Evolutionary conservation across 2,888 invertebrate species (phyloP), one percentile per base, ranked within the genome.

Genomic region (Parthenolecanium corni): DNA sequence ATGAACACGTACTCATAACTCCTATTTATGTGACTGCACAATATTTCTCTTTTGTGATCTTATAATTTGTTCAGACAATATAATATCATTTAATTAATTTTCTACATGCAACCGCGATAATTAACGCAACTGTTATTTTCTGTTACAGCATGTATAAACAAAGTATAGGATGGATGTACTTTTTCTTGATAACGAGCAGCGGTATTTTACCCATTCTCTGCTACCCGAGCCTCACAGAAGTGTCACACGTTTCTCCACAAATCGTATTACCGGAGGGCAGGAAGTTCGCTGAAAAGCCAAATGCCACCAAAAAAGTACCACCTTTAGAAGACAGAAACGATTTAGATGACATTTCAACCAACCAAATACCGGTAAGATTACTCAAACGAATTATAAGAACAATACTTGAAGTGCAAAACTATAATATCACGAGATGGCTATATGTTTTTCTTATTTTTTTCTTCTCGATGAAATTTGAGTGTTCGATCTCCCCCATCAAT

Each of bases 231-330:
- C 38, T 54, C 46, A 44, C 12, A 46, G 63, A 63, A 21, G 42
- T 40, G 20, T 52, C 62, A n/a, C 40, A 44, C 16, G 18, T 38
- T 31, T 31, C 52, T 42, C 63, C 52, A 14, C 52, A 54, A n/a
- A 44, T 47, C 18, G 47, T 53, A 18, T 38, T 63, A 24, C 67
- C 68, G 14, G 83, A 77, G 69, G 82, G 83, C 65, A 78, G 91
- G 66, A 92, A 91, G 77, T 90, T 86, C 73, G 89, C 87, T 0
- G 89, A 89, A 72, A 92, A 92, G 73, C 85, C 90, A 14, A 92
- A 91, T 72, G 84, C 87, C 16, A 81, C 88, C 70, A 92, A 92
- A 76, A 92, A 92, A 76, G 89, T 89, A 3, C 84, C 84, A 2
- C 74, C 85, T 36, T 66, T 70, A 21, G 69, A 71, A 64, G 71